Base-by-base conservation (phyloP, 2,888 invertebrate species). In the Andricus curvator region DNA sequence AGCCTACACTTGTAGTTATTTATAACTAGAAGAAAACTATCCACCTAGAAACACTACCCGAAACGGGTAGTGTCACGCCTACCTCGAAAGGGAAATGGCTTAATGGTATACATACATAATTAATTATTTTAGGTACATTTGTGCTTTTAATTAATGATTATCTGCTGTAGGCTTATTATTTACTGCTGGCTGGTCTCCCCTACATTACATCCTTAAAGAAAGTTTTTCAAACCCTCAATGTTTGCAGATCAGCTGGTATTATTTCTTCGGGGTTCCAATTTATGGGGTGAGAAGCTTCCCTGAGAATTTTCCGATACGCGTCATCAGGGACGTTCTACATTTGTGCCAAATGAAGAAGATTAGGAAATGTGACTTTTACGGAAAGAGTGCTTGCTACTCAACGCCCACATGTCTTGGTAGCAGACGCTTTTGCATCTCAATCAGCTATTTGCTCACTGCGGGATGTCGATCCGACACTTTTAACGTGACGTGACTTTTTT, bases 371-470 rank as follows among this genome's bases (percentile, higher is more conserved):
- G 22, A 62, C 62, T 62, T 11, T 22, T 11, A 62, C 62, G 22
- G 62, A 62, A 62, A 62, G 60, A 60, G 25, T 25, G 15, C 4
- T 62, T 62, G 25, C 22, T 62, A 25, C 62, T 25, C 25, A 13
- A 62, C 62, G n/a, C 62, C 25, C 25, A 25, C 62, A 25, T 62
- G 22, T 15, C 62, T 15, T 62, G 13, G 15, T 25, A 25, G 25
- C 15, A 25, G 4, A 25, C 25, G 62, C 15, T 15, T 25, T n/a
- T 25, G 70, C 22, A 70, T 78, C 65, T 41, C 41, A 78, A 67
- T 78, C 51, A 51, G 67, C 44, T 51, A 56, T 68, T 67, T 78
- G 37, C 56, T 67, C 66, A 48, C 56, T n/a, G n/a, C 56, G 56
- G 56, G 78, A 44, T 51, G 67, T 78, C 56, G 48, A 37, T 62